phyloP scores from a whole-genome alignment of 53 echinoderm and acorn worm species.

The Patiria pectinifera region DNA sequence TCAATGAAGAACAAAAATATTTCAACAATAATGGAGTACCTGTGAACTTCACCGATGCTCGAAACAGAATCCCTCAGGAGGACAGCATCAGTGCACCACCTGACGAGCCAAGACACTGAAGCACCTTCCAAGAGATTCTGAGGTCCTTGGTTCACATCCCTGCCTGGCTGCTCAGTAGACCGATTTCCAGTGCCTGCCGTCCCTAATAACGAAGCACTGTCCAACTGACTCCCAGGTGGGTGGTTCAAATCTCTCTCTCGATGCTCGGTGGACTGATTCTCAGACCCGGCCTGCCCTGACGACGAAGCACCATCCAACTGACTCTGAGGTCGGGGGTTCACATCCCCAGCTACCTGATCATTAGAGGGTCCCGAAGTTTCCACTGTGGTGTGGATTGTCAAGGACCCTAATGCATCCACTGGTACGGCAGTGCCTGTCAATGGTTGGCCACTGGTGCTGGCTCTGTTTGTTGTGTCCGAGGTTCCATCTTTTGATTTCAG shows the following conservation, averaged over 20 bases:
- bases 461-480: not conserved
- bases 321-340: no score
- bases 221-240: not conserved
- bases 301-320: no score
- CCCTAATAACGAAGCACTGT: slow-evolving; percentile 54
- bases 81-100: slow-evolving; percentile 56
- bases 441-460: not conserved
- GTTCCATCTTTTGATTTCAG: not conserved
- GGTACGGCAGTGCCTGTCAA: not conserved
- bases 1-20: no score
- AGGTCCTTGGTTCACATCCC: slow-evolving; percentile 14
- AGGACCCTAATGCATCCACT: not conserved
- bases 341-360: no score
- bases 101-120: slow-evolving; percentile 62
- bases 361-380: no score
- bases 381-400: not conserved
- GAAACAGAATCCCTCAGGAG: slow-evolving; percentile 7
- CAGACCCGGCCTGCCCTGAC: not conserved
- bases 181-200: slow-evolving; percentile 2
- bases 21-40: not conserved
- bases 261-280: not conserved
- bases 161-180: not conserved
- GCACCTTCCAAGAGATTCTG: slow-evolving; percentile 16
- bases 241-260: slow-evolving; percentile 4
- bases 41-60: not conserved